Evolutionary conservation across 2,888 invertebrate genomes (phyloP).

Genomic region (Thumatha senex): DNA sequence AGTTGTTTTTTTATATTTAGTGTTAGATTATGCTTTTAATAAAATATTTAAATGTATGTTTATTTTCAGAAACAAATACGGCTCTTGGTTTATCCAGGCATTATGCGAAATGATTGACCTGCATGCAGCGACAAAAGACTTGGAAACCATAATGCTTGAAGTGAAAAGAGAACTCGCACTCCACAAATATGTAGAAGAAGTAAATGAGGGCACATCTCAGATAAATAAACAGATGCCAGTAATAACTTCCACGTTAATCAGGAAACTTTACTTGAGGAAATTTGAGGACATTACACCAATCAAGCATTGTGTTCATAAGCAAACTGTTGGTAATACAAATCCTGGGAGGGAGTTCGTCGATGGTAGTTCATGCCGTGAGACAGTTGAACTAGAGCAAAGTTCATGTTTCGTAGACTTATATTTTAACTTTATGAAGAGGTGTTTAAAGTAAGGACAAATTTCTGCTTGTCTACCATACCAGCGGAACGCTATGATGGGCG

Average conservation of each 20-base stretch:
- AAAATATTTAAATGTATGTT: too few relatives aligned
- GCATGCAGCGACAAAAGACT: constrained; percentile 46
- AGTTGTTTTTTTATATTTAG: too few relatives aligned
- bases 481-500: too few relatives aligned
- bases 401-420: constrained; percentile 47
- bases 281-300: constrained; percentile 26
- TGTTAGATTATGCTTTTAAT: too few relatives aligned
- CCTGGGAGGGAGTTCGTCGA: too few relatives aligned
- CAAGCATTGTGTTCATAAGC: constrained; percentile 5
- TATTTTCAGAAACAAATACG: constrained; percentile 48
- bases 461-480: too few relatives aligned
- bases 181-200: constrained; percentile 46
- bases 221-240: constrained; percentile 59
- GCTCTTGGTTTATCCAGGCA: constrained; percentile 70
- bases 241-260: constrained; percentile 53
- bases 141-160: constrained; percentile 62
- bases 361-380: not conserved
- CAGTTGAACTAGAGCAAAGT: constrained; percentile 41
- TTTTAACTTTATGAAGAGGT: constrained; percentile 52
- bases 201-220: constrained; percentile 43
- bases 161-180: constrained; percentile 64
- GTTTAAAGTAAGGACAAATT: constrained; percentile 46
- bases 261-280: constrained; percentile 55
- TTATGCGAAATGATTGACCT: constrained; percentile 59
- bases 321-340: too few relatives aligned